Percentiles rank a stretch among this genome's conserved stretches.
Evolutionary conservation across 53 echinoderm and acorn worm species (phyloP).

Genomic region (Antedon mediterranea): DNA sequence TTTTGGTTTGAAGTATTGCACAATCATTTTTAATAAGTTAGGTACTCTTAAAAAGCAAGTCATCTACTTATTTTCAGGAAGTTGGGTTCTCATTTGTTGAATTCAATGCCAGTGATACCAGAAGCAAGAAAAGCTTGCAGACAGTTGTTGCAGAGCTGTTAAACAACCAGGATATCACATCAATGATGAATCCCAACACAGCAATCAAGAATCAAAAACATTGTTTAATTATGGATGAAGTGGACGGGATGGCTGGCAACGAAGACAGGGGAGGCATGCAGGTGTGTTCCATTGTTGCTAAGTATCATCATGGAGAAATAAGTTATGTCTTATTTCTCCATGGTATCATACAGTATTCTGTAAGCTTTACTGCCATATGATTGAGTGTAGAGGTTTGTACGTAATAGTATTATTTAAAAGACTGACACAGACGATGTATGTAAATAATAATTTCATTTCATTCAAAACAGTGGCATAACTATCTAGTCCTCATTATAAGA

Average conservation of each 20-base stretch:
- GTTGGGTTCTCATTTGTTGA: conserved; percentile 58
- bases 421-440: no score
- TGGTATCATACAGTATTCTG: no score
- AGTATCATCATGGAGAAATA: no score
- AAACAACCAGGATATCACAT: conserved; percentile 45
- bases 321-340: no score
- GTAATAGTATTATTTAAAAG: no score
- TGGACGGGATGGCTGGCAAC: conserved; percentile 93
- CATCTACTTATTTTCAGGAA: conserved; percentile 27
- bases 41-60: background rate
- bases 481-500: no score
- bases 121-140: conserved; percentile 76
- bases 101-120: conserved; percentile 79
- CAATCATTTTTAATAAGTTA: no score
- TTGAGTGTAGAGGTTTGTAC: no score
- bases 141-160: conserved; percentile 54
- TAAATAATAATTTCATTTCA: no score
- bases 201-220: conserved; percentile 46
- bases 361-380: no score
- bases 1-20: no score
- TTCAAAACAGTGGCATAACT: no score
- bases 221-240: conserved; percentile 93
- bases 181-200: conserved; percentile 21
- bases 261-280: conserved; percentile 95
- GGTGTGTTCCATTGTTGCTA: conserved; percentile 36